A percentile compares a stretch with the other conserved stretches of the same genome.
phyloP scores from a whole-genome alignment of 2,888 invertebrate genomes.

The Drosophila trichaetosa region DNA sequence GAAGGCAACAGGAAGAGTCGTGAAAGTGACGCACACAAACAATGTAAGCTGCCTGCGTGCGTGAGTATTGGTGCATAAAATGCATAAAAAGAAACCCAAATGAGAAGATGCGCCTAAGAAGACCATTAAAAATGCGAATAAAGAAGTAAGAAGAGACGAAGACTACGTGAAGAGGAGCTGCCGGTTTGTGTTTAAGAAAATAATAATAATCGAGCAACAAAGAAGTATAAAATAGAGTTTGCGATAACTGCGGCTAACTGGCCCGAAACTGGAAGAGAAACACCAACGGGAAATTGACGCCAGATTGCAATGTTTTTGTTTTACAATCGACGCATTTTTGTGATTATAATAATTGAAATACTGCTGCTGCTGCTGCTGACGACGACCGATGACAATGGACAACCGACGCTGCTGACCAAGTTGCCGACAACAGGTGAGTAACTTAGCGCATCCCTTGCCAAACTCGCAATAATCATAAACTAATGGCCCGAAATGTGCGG shows the following conservation, averaged over 20 bases:
- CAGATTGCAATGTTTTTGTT: slow-evolving; percentile 90
- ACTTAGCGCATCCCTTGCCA: slow-evolving; percentile 24
- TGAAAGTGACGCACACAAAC: slow-evolving; percentile 30
- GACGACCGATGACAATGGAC: slow-evolving; percentile 77
- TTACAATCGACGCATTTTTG: slow-evolving; percentile 87
- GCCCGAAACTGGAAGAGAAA: slow-evolving; percentile 30
- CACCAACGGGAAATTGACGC: slow-evolving; percentile 53
- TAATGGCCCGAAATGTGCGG: slow-evolving; percentile 60
- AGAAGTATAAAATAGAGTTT: slow-evolving; percentile 21
- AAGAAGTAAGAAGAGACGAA: slow-evolving; percentile 22
- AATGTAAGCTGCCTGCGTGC: slow-evolving; percentile 33
- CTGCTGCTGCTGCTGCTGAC: slow-evolving; percentile 77
- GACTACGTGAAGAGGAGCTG: slow-evolving; percentile 14
- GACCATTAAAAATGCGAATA: slow-evolving; percentile 23
- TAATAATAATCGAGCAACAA: neutral
- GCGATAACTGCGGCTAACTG: slow-evolving; percentile 29
- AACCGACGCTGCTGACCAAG: slow-evolving; percentile 73
- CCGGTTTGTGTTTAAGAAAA: slow-evolving; percentile 7
- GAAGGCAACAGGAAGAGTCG: slow-evolving; percentile 19
- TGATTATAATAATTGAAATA: slow-evolving; percentile 86
- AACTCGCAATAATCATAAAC: slow-evolving; percentile 68
- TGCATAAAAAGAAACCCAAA: slow-evolving; percentile 23
- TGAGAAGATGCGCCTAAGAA: slow-evolving; percentile 44
- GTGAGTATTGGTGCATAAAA: slow-evolving; percentile 44
- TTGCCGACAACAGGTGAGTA: slow-evolving; percentile 81